Base-by-base conservation (phyloP, 2,888 invertebrate genomes). In the Melanotus villosus region DNA sequence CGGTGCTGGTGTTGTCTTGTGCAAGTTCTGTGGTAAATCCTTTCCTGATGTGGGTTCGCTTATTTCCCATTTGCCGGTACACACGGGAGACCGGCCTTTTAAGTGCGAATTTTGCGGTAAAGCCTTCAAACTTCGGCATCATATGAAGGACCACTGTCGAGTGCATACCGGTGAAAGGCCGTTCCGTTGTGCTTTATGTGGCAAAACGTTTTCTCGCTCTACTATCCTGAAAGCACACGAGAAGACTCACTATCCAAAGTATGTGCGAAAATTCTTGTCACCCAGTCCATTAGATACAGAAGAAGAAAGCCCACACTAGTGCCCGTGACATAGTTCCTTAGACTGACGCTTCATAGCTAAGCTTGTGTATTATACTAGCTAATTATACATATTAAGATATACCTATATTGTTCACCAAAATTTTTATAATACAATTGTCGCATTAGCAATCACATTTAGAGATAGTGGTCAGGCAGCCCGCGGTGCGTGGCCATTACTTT, bases 31-130 rank as follows among this genome's bases (percentile, higher is more conserved):
- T 85, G 95, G 95, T 83, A 95, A 96, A 87, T 94, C 94, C 80
- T 96, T 95, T 87, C 94, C 95, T 75, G 95, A 95, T 85, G 95
- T 95, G 75, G 92, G 94, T 76, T 93, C 94, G 75, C 89, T 96
- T 79, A 95, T 95, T 84, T 91, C 93, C 76, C 95, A 95, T 85
- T 88, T 95, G 82, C 95, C 95, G 70, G 94, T 93, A 75, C 96
- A 96, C 85, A 95, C 95, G 68, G 95, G 95, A 76, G 95, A 96
- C 83, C 88, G 95, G 81, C 95, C 95, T 68, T 96, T 95, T 86
- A 95, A 95, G 87, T 96, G 95, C 88, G 95, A 96, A 85, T 96
- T 95, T 87, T 96, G 96, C 86, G 95, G 95, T 75, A 96, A 96
- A 87, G 95, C 95, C 78, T 96, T 96, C 88, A 96, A 96, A 85